Conservation (phyloP, 2,888 invertebrate genomes). For the Melanostoma scalare region DNA sequence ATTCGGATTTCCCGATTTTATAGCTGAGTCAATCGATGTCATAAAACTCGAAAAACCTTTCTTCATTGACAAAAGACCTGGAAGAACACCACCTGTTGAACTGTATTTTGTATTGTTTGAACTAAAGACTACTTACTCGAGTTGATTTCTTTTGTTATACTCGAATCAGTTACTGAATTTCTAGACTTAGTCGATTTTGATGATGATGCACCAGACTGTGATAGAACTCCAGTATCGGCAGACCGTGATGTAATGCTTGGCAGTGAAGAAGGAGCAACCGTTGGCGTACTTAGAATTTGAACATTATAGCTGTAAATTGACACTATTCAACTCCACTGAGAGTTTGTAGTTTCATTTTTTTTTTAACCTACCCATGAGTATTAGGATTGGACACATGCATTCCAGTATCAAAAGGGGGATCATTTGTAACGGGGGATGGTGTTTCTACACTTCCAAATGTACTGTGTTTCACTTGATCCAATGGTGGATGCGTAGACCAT, state of each 20-base stretch:
- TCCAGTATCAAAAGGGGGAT: constrained; percentile 78
- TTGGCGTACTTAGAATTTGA: constrained; percentile 80
- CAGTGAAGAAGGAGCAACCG: constrained; percentile 77
- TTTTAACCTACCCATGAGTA: constrained; percentile 79
- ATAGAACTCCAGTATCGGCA: constrained; percentile 78
- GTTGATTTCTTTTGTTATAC: constrained; percentile 83
- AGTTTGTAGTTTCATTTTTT: background rate
- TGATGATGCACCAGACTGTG: constrained; percentile 78
- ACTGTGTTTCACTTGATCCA: constrained; percentile 80
- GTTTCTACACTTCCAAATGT: constrained; percentile 81
- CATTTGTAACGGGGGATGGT: constrained; percentile 81
- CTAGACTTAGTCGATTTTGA: constrained; percentile 80
- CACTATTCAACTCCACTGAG: constrained; percentile 11
- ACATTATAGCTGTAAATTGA: constrained; percentile 79
- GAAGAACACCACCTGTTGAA: too few relatives aligned
- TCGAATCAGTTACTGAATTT: constrained; percentile 77
- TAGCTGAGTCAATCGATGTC: constrained; percentile 92
- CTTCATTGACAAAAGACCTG: constrained; percentile 89
- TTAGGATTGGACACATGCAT: constrained; percentile 81
- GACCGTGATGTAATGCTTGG: constrained; percentile 78
- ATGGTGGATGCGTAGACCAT: constrained; percentile 80
- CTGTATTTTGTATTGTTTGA: background rate
- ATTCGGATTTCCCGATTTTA: constrained; percentile 85
- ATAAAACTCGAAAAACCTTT: constrained; percentile 92
- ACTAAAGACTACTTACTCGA: constrained; percentile 78